Conservation (phyloP, 2,797 vertebrate genomes). For the Hypotaenidia philippensis region DNA sequence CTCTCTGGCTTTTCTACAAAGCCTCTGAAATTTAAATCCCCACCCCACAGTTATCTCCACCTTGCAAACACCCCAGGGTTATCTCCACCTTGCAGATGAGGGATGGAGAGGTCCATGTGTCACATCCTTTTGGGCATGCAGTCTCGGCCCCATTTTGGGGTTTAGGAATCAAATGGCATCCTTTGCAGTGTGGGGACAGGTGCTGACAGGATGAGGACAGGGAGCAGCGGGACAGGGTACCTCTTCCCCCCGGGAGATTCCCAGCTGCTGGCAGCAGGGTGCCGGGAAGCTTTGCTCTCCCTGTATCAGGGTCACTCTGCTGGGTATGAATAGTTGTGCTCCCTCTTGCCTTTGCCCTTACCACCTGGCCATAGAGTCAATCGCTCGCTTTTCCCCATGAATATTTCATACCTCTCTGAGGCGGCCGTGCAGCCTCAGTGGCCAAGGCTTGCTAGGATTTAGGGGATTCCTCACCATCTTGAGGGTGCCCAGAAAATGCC, state of each 20-base stretch:
- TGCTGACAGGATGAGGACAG: accelerated
- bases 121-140: neutral
- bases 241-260: accelerated
- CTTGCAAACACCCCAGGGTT: neutral
- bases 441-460: neutral
- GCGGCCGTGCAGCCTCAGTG: accelerated
- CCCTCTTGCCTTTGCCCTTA: accelerated
- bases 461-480: accelerated
- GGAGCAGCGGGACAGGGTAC: accelerated
- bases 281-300: neutral
- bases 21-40: neutral
- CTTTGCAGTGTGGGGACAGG: accelerated
- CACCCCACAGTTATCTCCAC: too few relatives aligned
- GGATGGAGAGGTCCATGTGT: accelerated
- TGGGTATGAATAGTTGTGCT: neutral
- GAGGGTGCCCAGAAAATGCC: neutral
- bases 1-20: neutral
- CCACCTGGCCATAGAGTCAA: accelerated
- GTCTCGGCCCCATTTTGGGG: accelerated
- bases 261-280: accelerated
- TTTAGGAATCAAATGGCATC: neutral
- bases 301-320: accelerated
- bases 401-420: neutral
- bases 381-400: neutral
- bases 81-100: neutral